Base-by-base conservation (phyloP, 2,797 vertebrate genomes). In the Poeciliopsis turneri region DNA sequence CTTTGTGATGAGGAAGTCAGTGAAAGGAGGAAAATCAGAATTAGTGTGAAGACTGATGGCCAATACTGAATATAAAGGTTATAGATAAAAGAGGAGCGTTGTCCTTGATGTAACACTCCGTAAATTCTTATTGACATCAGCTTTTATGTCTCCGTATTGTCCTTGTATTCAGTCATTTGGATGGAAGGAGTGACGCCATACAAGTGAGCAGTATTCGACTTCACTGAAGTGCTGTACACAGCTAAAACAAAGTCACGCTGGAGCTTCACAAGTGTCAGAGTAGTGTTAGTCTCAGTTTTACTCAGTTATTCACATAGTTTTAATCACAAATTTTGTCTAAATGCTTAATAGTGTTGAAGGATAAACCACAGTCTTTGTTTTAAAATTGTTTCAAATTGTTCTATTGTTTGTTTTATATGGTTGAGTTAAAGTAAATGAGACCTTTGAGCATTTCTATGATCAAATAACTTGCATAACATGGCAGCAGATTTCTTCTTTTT, bases 1-100 rank as follows among this genome's bases (percentile, higher is more conserved):
- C 74, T 83, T 80, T 39, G 10, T 72, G 75, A 77, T 81, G 70
- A 74, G 57, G 45, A 64, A 74, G 46, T 28, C 83, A 77, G 61
- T 57, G 51, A 84, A 75, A 28, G 80, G 70, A 78, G 45, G 74
- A 72, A 57, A 49, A 72, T 70, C 46, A 82, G 71, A 61, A 43
- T 64, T 43, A 47, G 20, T 28, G 28, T 72, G 7, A 77, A 64
- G 30, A 81, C 55, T 51, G 20, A 79, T 75, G 59, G 59, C 33
- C 69, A 11, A 36, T 72, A 51, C 25, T 46, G 71, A 39, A 72
- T 30, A 12, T 53, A 59, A 82, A 77, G 41, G 28, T 18, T 49
- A 30, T 33, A 64, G 33, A 61, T 71, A 71, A 47, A 75, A 57
- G 70, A 64, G 39, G 73, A 74, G 49, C 61, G 71, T 28, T 74